phyloP scores from a whole-genome alignment of 2,797 vertebrate species.

The Brachyalestes nurse region DNA sequence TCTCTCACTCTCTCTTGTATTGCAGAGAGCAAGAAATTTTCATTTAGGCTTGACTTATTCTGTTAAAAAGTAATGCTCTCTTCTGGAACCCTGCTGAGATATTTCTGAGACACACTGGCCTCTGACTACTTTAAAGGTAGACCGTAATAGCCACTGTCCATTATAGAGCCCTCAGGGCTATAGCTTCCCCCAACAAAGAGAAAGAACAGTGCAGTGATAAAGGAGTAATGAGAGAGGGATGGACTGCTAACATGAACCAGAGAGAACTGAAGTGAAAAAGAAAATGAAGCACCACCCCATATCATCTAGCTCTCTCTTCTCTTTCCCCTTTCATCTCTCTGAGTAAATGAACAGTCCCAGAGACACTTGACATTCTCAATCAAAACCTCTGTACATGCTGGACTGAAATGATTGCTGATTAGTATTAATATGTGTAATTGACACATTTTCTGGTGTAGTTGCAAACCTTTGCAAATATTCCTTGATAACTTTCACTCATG shows the following conservation, averaged over 20 bases:
- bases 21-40: neutral
- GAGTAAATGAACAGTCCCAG: neutral
- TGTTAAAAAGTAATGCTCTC: neutral
- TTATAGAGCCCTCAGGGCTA: neutral
- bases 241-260: conserved; percentile 26
- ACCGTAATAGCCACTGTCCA: conserved; percentile 26
- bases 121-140: conserved; percentile 9
- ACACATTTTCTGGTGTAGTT: neutral
- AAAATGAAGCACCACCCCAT: neutral
- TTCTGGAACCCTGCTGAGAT: neutral
- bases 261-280: neutral
- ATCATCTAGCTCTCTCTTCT: neutral
- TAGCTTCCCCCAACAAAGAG: neutral
- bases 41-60: neutral
- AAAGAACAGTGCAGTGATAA: conserved; percentile 14
- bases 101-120: neutral
- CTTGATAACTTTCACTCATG: neutral
- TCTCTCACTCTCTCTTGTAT: neutral
- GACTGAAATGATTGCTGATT: neutral
- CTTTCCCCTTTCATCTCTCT: neutral
- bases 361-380: neutral
- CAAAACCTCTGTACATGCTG: neutral
- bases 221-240: neutral
- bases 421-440: neutral
- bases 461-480: neutral